Evolutionary conservation across 35 echinoderm and acorn worm genomes (phyloP), one percentile per base, ranked within the genome.

Genomic region (Ophioderma brevispina): DNA sequence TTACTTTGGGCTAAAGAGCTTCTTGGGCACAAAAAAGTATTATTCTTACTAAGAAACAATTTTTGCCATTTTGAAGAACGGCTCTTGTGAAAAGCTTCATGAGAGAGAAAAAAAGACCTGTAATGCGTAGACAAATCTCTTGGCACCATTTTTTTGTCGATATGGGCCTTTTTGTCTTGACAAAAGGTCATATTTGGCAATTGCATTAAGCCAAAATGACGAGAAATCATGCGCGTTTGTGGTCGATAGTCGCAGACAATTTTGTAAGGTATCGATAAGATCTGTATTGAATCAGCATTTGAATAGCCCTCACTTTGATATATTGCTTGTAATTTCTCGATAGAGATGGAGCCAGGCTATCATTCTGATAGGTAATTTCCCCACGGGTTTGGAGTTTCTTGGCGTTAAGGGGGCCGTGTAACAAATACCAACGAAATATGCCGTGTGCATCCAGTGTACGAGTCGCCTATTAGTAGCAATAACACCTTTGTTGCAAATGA

Each of bases 241-340:
- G 59, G 59, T 70, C n/a, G 59, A 70, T 70, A 70, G 59, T 70
- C n/a, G 59, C 59, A 70, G 10, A 70, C 17, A 70, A 25, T 25
- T 70, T 18, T 25, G 28, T 25, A 70, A 30, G 59, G 59, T 70
- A 70, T 70, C 59, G 59, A 70, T 70, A 70, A 70, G 59, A 70
- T 70, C 59, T 70, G 59, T 25, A 70, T 70, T 70, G 59, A 70
- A 70, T 70, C 59, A 70, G 59, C 59, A 70, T 70, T 70, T 70
- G 59, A 13, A 70, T 70, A 30, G 59, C 1, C 15, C 28, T 21
- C 59, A 70, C 28, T 70, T 70, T 70, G 59, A 70, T 70, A 70
- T 70, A 70, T 18, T 70, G 28, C 59, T 70, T 25, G 59, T 70
- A 70, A 70, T 70, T 70, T 70, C 6, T 70, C 6, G 28, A 70